Base-by-base conservation (phyloP, 2,888 invertebrate genomes). In the Conomelus anceps region DNA sequence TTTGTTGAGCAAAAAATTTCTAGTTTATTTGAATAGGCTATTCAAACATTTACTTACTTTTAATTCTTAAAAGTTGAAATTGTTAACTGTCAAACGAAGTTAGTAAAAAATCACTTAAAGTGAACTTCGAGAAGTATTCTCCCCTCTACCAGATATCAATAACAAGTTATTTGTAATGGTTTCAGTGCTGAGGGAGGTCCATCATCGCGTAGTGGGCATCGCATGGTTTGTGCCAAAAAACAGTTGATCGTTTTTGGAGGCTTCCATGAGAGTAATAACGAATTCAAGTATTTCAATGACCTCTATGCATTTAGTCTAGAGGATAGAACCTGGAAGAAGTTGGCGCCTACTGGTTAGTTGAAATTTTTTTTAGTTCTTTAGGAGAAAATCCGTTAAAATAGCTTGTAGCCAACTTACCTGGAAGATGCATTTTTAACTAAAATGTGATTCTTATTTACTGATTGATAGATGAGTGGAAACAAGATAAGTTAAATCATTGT, bases 211-310 rank as follows among this genome's bases (percentile, higher is more conserved):
- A 97, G 97, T 93, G 97, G 99, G 0, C 98, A 99, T 93, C 95
- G 98, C 90, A 99, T 99, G 98, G 95, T 96, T 0, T 94, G 95
- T 0, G 93, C 95, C 0, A 97, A 97, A 91, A 97, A 97, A 91
- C 96, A 96, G 92, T 93, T 99, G 0, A 94, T 98, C 90, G 94
- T 98, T 6, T 98, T 98, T 94, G 98, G 98, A 0, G 99, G 99
- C 0, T 99, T 98, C 93, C 96, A 97, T 92, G 98, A 99, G 93
- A 98, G 98, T 93, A 95, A 96, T 0, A 94, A 97, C 89, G 96
- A 97, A 90, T 98, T 96, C 93, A 96, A 96, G 91, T 99, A 98
- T 94, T 98, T 95, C 93, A 98, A 98, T 93, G 99, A 99, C 93
- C 93, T 98, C 0, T 95, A 97, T 93, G 93, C 95, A 34, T 98